Base-by-base conservation (phyloP, 2,888 invertebrate genomes). In the Dryobota labecula region DNA sequence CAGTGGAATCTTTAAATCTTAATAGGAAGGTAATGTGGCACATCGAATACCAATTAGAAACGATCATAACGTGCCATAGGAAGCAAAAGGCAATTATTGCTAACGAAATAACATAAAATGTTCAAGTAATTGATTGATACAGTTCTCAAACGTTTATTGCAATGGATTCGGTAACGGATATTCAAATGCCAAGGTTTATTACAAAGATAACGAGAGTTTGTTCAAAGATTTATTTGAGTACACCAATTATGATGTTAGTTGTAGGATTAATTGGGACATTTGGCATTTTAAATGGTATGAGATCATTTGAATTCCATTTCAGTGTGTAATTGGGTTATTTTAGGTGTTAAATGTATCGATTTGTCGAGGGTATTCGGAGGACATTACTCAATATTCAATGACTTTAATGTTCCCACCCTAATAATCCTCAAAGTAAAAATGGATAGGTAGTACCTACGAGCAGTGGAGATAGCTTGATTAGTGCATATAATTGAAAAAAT, bases 141-240 rank as follows among this genome's bases (percentile, higher is more conserved):
- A 89, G 85, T 88, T 90, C 86, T 85, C 64, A 86, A 84, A 81
- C 83, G 73, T 84, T 85, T 83, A 86, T 85, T 85, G 80, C 86
- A 76, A 76, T 86, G 77, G 73, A 85, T 88, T 90, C 86, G 71
- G 87, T 88, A 90, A 90, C 88, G 89, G 89, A 89, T 90, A 86
- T 84, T 75, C 74, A 93, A 92, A 93, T 92, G 92, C 87, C 92
- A 93, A 93, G 93, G 93, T 89, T 91, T 90, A 87, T 89, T 87
- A 80, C 86, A 74, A 80, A 84, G 64, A 74, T 76, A 83, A 78
- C 71, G 36, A 78, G 72, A 80, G 72, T 81, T 80, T 74, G 78
- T 68, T 77, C 49, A 75, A 75, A 73, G 75, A 77, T 84, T 73
- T 79, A 81, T 83, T 76, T 73, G 43, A 57, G 63, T 63, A 70